phyloP scores from a whole-genome alignment of 2,888 invertebrate species.

The Noctua comes region DNA sequence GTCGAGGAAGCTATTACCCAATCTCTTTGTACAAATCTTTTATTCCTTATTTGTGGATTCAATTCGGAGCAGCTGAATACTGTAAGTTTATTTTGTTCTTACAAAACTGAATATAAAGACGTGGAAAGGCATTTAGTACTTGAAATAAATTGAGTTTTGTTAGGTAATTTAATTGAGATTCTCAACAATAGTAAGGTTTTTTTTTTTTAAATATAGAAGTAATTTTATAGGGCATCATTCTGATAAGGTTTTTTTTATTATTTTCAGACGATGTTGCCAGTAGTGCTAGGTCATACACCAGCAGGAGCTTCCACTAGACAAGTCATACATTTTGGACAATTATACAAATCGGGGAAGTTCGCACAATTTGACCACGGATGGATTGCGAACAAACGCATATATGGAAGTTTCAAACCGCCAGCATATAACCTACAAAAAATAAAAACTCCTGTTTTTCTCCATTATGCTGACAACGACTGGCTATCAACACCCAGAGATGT shows the following conservation, averaged over 20 bases:
- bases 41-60: slow-evolving; percentile 91
- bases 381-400: slow-evolving; percentile 81
- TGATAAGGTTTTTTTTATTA: not conserved
- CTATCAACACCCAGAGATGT: slow-evolving; percentile 87
- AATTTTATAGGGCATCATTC: not conserved
- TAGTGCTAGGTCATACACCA: slow-evolving; percentile 87
- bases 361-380: slow-evolving; percentile 88
- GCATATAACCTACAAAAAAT: slow-evolving; percentile 86
- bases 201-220: too few species aligned
- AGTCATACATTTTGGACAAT: slow-evolving; percentile 88
- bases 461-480: slow-evolving; percentile 89
- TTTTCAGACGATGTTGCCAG: slow-evolving; percentile 87
- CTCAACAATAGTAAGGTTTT: too few species aligned
- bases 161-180: not conserved
- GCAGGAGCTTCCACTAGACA: slow-evolving; percentile 88
- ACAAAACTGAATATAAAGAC: not conserved
- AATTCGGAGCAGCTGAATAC: slow-evolving; percentile 88
- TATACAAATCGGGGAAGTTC: slow-evolving; percentile 86
- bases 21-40: slow-evolving; percentile 90
- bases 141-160: not conserved
- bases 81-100: slow-evolving; percentile 75
- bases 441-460: slow-evolving; percentile 85
- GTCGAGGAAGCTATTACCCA: slow-evolving; percentile 86
- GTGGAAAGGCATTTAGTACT: not conserved
- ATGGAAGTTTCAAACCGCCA: slow-evolving; percentile 88